Percentiles rank a stretch among this genome's conserved stretches.
Evolutionary conservation across 2,888 invertebrate species (phyloP).

Genomic region (Drosophila villosipedis): DNA sequence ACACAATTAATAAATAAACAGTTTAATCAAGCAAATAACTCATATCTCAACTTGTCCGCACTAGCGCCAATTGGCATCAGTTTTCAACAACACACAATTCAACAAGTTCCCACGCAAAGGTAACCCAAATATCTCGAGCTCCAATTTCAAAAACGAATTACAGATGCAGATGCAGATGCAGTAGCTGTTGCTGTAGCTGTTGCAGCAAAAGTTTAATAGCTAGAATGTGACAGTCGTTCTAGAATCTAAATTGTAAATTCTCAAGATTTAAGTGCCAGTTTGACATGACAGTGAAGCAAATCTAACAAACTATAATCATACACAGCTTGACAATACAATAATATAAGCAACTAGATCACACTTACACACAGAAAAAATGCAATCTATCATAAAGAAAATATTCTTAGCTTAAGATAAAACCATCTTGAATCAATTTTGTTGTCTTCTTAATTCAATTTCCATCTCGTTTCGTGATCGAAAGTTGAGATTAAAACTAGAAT

Average conservation of each 20-base stretch:
- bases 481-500: neutral
- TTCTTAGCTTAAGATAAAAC: neutral
- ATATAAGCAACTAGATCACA: neutral
- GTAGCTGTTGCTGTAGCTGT: no score
- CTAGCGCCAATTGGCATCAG: conserved; percentile 32
- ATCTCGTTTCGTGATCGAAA: neutral
- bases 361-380: neutral
- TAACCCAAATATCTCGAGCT: conserved; percentile 50
- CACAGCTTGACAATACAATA: conserved; percentile 35
- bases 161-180: conserved; percentile 10
- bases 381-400: neutral
- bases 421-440: neutral
- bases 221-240: conserved; percentile 12
- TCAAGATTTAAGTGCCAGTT: conserved; percentile 44
- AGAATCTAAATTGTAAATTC: conserved; percentile 32
- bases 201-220: neutral
- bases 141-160: conserved; percentile 6
- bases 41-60: neutral
- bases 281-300: conserved; percentile 47
- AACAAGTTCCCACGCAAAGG: conserved; percentile 36
- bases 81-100: conserved; percentile 28
- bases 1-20: conserved; percentile 17
- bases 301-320: conserved; percentile 40
- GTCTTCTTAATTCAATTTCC: neutral
- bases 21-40: conserved; percentile 12